phyloP scores from a whole-genome alignment of 2,797 vertebrate species.

The Chaunax sp. region DNA sequence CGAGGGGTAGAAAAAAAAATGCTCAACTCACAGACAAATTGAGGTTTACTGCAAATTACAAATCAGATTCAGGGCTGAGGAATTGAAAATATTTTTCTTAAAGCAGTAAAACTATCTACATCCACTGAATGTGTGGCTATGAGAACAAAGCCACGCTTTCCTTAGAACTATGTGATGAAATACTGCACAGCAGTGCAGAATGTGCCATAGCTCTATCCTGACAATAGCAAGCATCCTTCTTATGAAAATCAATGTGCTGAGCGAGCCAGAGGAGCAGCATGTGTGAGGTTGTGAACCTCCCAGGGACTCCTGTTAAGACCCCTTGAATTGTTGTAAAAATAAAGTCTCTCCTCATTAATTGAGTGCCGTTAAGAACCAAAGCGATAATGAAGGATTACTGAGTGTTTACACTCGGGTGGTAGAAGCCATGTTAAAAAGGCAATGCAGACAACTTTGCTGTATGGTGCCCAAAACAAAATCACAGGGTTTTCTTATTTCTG shows the following conservation, averaged over 20 bases:
- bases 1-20: not conserved
- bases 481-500: constrained; percentile 62
- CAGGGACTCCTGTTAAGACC: constrained; percentile 48
- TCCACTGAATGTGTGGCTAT: not conserved
- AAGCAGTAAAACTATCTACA: not conserved
- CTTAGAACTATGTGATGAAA: constrained; percentile 5
- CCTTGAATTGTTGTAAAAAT: constrained; percentile 58
- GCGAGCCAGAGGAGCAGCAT: constrained; percentile 35
- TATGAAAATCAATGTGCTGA: constrained; percentile 30
- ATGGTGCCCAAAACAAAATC: constrained; percentile 64
- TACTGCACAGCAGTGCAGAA: constrained; percentile 8
- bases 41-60: not conserved
- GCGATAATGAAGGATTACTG: constrained; percentile 68
- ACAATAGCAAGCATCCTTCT: constrained; percentile 21
- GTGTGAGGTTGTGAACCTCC: constrained; percentile 47
- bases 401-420: constrained; percentile 56
- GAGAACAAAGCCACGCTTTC: not conserved
- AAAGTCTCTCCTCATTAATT: constrained; percentile 60
- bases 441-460: constrained; percentile 51
- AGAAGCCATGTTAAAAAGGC: constrained; percentile 58
- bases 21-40: constrained; percentile 2
- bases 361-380: constrained; percentile 59
- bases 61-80: not conserved
- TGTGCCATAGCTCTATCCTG: constrained; percentile 9
- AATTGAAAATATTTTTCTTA: constrained; percentile 2